Base-by-base conservation (phyloP, 1,140 invertebrate genomes). In the Drosophila santomea region DNA sequence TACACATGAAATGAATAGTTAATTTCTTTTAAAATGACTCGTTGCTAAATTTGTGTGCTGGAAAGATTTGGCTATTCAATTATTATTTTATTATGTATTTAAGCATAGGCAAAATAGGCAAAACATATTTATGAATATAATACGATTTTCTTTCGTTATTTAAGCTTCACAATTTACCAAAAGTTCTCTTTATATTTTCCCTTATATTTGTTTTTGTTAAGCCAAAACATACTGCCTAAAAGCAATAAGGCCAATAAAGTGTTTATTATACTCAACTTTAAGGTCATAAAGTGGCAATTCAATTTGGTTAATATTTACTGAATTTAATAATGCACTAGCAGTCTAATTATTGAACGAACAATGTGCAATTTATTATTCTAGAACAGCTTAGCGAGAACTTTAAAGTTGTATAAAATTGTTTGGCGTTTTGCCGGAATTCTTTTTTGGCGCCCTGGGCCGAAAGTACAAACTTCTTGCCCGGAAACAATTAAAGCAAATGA, bases 401-500 rank as follows among this genome's bases (percentile, higher is more conserved):
- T 17, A 32, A 51, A 35, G 25, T 51, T 51, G 11, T 5, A 35
- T 17, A 6, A 35, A 35, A 51, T 51, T 15, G 15, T 35, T 17
- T 11, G 28, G 48, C 48, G 38, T 12, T 36, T 52, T 15, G 28
- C 48, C 4, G 20, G 32, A 35, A 32, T 32, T 28, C 32, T 44
- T 8, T 8, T 32, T 15, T 4, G n/a, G 15, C 8, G n/a, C 48
- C 48, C 5, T 2, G 10, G 7, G 28, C 25, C 48, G 3, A 17
- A 51, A 51, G 4, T 10, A 23, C 15, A 52, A 52, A 36, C 32
- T 36, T 52, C 32, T 52, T 52, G 23, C 3, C 25, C 43, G 44
- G 43, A 71, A 69, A 48, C 67, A 71, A 71, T 71, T 71, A 71
- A 8, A 23, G 12, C 28, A 35, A 36, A 58, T 71, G 48, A 72